Evolutionary conservation across 2,113 vertebrate species (phyloP).

Genomic region (Camelus dromedarius): DNA sequence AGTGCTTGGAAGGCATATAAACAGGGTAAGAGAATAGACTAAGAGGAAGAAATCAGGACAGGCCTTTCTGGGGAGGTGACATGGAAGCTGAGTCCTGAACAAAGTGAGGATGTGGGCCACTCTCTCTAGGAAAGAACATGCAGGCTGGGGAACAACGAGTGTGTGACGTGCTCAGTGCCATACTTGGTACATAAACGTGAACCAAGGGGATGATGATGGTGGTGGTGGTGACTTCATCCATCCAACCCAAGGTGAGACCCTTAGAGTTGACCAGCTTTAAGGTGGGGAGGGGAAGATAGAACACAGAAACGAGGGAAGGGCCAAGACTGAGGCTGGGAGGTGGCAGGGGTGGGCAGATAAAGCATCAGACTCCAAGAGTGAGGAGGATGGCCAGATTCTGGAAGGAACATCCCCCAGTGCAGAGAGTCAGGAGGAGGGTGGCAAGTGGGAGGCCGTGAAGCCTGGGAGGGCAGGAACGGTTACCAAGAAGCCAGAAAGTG

Average conservation of each 20-base stretch:
- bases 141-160: accelerated
- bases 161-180: accelerated
- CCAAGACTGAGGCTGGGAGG: not conserved
- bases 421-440: not conserved
- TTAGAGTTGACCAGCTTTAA: not conserved
- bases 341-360: not conserved
- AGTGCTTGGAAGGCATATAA: not conserved
- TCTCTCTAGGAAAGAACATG: not conserved
- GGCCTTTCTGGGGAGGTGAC: not conserved
- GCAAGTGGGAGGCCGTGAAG: not conserved
- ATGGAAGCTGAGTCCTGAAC: not conserved
- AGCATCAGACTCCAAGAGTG: not conserved
- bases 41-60: not conserved
- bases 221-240: not conserved
- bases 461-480: not conserved
- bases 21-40: not conserved
- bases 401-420: not conserved
- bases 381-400: not conserved
- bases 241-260: not conserved
- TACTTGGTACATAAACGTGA: not conserved
- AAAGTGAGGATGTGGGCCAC: not conserved
- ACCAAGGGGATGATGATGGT: too few species aligned
- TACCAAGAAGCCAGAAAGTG: not conserved
- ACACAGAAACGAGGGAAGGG: not conserved
- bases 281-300: not conserved